Evolutionary conservation across 2,888 invertebrate species (phyloP).

Genomic region (Parnassius apollo): DNA sequence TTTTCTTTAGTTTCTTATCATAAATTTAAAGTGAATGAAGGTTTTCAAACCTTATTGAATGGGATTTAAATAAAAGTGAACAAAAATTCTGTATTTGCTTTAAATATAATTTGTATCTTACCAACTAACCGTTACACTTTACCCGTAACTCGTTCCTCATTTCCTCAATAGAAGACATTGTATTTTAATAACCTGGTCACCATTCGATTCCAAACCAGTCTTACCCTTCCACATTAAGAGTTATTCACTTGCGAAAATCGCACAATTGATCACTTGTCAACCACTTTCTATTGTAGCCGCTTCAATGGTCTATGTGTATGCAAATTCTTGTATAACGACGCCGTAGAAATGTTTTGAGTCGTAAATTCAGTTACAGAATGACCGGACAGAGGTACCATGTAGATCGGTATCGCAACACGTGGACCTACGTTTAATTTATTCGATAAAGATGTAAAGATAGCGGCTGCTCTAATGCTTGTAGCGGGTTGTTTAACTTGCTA

Average conservation of each 20-base stretch:
- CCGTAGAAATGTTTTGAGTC: slow-evolving; percentile 45
- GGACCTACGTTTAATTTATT: slow-evolving; percentile 50
- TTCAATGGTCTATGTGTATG: slow-evolving; percentile 39
- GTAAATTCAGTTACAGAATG: slow-evolving; percentile 43
- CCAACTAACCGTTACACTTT: background rate
- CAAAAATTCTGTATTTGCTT: too few species aligned
- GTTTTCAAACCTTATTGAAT: too few species aligned
- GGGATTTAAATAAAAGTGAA: too few species aligned
- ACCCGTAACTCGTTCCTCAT: slow-evolving; percentile 6
- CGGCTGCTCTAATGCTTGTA: slow-evolving; percentile 47
- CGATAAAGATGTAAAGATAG: slow-evolving; percentile 42
- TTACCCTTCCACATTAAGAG: slow-evolving; percentile 46
- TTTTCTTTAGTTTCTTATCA: too few species aligned
- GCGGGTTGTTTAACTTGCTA: slow-evolving; percentile 74
- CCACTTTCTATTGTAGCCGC: slow-evolving; percentile 47
- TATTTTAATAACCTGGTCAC: slow-evolving; percentile 71
- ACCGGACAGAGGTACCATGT: slow-evolving; percentile 31
- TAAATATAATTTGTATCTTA: too few species aligned
- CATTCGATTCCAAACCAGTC: slow-evolving; percentile 39
- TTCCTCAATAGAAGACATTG: slow-evolving; percentile 53
- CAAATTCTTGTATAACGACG: slow-evolving; percentile 44
- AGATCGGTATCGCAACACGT: slow-evolving; percentile 63
- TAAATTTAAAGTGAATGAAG: too few species aligned
- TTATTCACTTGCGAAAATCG: slow-evolving; percentile 61
- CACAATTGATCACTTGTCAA: slow-evolving; percentile 76